Conservation (phyloP, 2,113 vertebrate species). For the Ameiurus melas region DNA sequence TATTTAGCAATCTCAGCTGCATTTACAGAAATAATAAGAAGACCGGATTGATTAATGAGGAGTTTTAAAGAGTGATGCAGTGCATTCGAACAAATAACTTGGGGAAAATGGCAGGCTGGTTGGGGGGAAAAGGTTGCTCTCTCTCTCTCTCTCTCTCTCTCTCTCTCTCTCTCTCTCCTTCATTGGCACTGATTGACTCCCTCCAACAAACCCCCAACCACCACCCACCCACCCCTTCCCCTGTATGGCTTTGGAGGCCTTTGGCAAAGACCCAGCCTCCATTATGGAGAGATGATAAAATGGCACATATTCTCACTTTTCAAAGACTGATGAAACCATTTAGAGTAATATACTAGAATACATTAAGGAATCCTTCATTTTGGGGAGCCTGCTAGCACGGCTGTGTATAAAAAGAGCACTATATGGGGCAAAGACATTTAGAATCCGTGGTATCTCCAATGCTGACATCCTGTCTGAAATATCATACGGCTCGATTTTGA, state of each 20-base stretch:
- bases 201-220: slow-evolving; percentile 35
- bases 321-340: slow-evolving; percentile 73
- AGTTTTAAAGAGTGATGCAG: slow-evolving; percentile 80
- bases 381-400: slow-evolving; percentile 62
- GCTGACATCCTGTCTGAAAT: slow-evolving; percentile 38
- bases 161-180: slow-evolving; percentile 51
- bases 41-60: slow-evolving; percentile 78
- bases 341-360: slow-evolving; percentile 73
- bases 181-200: slow-evolving; percentile 47
- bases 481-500: slow-evolving; percentile 19
- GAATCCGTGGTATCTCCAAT: slow-evolving; percentile 61
- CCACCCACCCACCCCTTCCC: slow-evolving; percentile 48
- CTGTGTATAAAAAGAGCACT: slow-evolving; percentile 57
- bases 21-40: slow-evolving; percentile 78
- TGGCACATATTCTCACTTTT: slow-evolving; percentile 71
- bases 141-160: slow-evolving; percentile 49
- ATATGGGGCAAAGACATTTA: slow-evolving; percentile 60
- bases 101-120: slow-evolving; percentile 54
- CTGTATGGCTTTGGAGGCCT: slow-evolving; percentile 67
- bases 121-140: slow-evolving; percentile 58
- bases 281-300: slow-evolving; percentile 74
- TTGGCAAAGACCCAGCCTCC: slow-evolving; percentile 72
- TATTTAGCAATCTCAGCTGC: slow-evolving; percentile 81
- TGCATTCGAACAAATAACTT: slow-evolving; percentile 74
- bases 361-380: slow-evolving; percentile 69